A percentile compares a stretch with the other conserved stretches of the same genome.
Evolutionary conservation across 2,797 vertebrate species (phyloP).

Genomic region (Staurois parvus): DNA sequence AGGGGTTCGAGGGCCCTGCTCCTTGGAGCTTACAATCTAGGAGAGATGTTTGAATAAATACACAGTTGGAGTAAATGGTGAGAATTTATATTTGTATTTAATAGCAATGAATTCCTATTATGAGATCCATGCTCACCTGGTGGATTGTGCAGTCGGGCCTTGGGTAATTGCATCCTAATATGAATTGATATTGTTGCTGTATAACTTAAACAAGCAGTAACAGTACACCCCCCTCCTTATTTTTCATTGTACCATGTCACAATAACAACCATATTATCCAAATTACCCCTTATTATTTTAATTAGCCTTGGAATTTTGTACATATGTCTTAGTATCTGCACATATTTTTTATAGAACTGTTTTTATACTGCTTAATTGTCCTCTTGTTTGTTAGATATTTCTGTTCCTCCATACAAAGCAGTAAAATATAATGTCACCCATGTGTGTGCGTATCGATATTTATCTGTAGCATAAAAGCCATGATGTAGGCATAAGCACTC

Average conservation of each 20-base stretch:
- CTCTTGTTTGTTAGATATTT: background rate
- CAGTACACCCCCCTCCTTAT: background rate
- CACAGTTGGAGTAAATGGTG: too few relatives aligned
- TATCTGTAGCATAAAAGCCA: background rate
- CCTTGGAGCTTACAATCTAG: too few relatives aligned
- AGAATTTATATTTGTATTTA: too few relatives aligned
- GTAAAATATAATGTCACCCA: background rate
- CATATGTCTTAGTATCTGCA: conserved; percentile 13
- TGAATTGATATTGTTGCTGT: background rate
- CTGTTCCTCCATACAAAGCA: background rate
- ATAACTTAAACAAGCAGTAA: background rate
- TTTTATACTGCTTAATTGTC: background rate
- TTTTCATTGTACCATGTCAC: conserved; percentile 25
- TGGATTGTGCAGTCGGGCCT: background rate
- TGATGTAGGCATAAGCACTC: background rate
- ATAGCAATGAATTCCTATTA: too few relatives aligned
- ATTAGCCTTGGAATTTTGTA: conserved; percentile 8
- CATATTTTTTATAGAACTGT: background rate
- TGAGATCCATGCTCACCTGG: background rate
- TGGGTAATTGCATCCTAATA: background rate
- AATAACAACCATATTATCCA: conserved; percentile 41
- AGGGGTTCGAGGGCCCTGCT: too few relatives aligned
- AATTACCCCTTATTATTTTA: conserved; percentile 27
- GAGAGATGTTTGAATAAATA: too few relatives aligned
- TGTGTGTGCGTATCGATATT: background rate